Evolutionary conservation across 2,888 invertebrate genomes (phyloP).

Genomic region (Dryocosmus kuriphilus): DNA sequence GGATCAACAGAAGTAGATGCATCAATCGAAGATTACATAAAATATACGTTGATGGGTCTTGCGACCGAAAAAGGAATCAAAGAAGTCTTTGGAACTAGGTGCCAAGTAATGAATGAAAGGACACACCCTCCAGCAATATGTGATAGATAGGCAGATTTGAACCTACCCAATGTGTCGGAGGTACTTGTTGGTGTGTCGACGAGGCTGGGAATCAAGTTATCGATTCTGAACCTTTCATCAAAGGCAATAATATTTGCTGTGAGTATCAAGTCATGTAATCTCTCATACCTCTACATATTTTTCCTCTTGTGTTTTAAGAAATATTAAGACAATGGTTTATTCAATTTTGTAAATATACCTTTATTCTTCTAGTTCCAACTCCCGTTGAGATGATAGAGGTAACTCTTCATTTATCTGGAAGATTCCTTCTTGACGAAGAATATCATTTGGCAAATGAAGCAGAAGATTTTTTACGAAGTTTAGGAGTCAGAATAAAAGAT

Average conservation of each 20-base stretch:
- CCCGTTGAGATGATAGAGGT: slow-evolving; percentile 88
- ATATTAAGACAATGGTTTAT: background rate
- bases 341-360: background rate
- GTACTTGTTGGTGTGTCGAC: slow-evolving; percentile 92
- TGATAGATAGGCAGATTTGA: slow-evolving; percentile 84
- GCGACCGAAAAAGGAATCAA: slow-evolving; percentile 66
- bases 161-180: slow-evolving; percentile 86
- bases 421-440: slow-evolving; percentile 76
- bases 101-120: slow-evolving; percentile 79
- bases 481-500: slow-evolving; percentile 73
- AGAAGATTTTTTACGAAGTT: slow-evolving; percentile 69
- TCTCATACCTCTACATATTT: background rate
- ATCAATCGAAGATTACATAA: slow-evolving; percentile 66
- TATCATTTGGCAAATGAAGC: slow-evolving; percentile 67
- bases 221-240: slow-evolving; percentile 81
- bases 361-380: slow-evolving; percentile 80
- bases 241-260: slow-evolving; percentile 81
- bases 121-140: slow-evolving; percentile 81
- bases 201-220: slow-evolving; percentile 87
- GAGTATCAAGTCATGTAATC: slow-evolving; percentile 67
- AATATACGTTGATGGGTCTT: slow-evolving; percentile 61
- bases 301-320: too few relatives aligned
- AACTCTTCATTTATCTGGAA: slow-evolving; percentile 85
- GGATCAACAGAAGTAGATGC: slow-evolving; percentile 68
- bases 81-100: slow-evolving; percentile 79